These are phyloP conservation scores for Anas bahamensis DNA, from an alignment of 2,797 vertebrate species.

Conservation along the genomic window DNA sequence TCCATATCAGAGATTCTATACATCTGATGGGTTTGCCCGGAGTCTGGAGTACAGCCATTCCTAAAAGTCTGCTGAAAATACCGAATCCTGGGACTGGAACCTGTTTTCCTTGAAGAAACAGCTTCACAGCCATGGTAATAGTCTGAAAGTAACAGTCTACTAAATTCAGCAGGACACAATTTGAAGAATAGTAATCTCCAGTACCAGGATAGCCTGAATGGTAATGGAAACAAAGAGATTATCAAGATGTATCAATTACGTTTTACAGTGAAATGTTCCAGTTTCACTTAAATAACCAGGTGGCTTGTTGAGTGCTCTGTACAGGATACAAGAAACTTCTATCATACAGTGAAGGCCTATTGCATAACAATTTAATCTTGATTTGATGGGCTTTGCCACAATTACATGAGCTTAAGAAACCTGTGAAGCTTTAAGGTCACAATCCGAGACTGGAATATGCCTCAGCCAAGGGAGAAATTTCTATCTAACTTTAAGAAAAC, in stretches of 20 bases:
- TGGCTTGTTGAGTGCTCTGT: not conserved
- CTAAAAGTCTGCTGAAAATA: not conserved
- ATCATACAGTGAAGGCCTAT: not conserved
- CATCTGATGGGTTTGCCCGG: accelerated
- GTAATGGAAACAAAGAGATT: not conserved
- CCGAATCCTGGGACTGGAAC: not conserved
- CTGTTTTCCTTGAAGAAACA: not conserved
- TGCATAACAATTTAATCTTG: conserved; percentile 23
- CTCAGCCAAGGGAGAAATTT: not conserved
- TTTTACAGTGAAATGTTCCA: not conserved
- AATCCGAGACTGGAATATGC: not conserved
- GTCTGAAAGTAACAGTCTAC: not conserved
- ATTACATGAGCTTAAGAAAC: not conserved
- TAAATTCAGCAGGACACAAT: not conserved
- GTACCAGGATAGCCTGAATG: not conserved
- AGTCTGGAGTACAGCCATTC: not conserved
- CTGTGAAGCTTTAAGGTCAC: not conserved
- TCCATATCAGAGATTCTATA: not conserved
- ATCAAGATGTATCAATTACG: not conserved
- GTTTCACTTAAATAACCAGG: not conserved
- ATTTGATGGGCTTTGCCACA: conserved; percentile 1
- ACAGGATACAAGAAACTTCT: not conserved
- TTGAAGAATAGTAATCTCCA: not conserved
- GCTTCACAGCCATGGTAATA: not conserved
- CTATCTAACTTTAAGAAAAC: not conserved